A percentile compares a stretch with the other conserved stretches of the same genome.
Conservation (phyloP, 35 echinoderm and acorn worm species). For the Eucidaris tribuloides region DNA sequence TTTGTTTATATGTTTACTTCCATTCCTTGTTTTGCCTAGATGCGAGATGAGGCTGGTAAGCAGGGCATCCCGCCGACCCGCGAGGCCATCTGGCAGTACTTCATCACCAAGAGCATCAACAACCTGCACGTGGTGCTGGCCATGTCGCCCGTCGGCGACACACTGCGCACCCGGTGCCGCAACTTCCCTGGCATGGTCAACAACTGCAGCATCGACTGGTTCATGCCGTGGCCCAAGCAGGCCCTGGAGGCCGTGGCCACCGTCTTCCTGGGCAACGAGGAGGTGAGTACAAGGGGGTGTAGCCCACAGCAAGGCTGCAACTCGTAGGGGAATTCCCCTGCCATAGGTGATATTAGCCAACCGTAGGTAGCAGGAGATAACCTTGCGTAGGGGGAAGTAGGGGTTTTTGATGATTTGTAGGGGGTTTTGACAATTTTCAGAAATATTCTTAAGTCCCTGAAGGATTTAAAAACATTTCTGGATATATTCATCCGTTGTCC, state of each 20-base stretch:
- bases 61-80: conserved; percentile 69
- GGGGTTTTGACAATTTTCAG: too few relatives aligned
- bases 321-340: too few relatives aligned
- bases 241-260: conserved; percentile 71
- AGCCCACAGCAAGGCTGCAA: too few relatives aligned
- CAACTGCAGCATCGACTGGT: conserved; percentile 99
- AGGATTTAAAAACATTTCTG: too few relatives aligned
- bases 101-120: conserved; percentile 79
- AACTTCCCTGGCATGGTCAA: conserved; percentile 99
- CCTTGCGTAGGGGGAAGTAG: too few relatives aligned
- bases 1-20: background rate
- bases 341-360: too few relatives aligned
- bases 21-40: conserved; percentile 43
- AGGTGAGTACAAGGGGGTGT: conserved; percentile 84
- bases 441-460: too few relatives aligned
- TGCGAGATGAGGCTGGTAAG: conserved; percentile 90
- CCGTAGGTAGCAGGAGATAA: too few relatives aligned
- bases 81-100: conserved; percentile 95
- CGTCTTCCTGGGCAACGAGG: conserved; percentile 83
- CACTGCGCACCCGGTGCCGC: conserved; percentile 80
- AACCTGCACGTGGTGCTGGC: conserved; percentile 94
- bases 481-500: too few relatives aligned
- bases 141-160: conserved; percentile 96
- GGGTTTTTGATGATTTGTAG: too few relatives aligned
- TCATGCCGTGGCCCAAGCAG: conserved; percentile 93